Percentiles rank a stretch among this genome's conserved stretches.
These are phyloP conservation scores for Drosophila neocordata DNA, from an alignment of 1,140 invertebrate genomes.

Conservation along the genomic window DNA sequence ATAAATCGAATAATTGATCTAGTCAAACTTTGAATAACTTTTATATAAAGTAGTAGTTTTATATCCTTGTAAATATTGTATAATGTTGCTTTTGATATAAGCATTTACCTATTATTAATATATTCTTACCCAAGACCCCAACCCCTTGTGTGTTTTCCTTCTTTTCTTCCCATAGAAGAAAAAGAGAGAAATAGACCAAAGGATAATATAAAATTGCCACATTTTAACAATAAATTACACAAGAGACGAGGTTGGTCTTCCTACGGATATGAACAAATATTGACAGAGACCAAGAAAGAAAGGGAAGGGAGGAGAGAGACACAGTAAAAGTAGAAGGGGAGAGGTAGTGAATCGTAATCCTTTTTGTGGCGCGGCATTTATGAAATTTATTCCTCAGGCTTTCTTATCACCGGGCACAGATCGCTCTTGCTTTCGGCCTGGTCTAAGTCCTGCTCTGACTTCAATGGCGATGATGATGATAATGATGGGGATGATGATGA, in stretches of 20 bases:
- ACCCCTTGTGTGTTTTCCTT: neutral
- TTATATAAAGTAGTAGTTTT: neutral
- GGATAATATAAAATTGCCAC: slow-evolving; percentile 55
- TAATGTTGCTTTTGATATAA: neutral
- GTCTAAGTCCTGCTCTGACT: slow-evolving; percentile 39
- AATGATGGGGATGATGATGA: slow-evolving; percentile 51
- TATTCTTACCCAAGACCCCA: neutral
- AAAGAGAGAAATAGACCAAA: too few species aligned
- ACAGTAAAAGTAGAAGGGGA: neutral
- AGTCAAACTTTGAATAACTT: neutral
- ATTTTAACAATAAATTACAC: slow-evolving; percentile 71
- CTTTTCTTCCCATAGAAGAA: too few species aligned
- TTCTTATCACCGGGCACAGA: slow-evolving; percentile 66
- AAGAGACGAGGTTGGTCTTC: slow-evolving; percentile 2
- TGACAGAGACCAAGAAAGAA: slow-evolving; percentile 29
- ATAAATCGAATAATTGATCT: too few species aligned
- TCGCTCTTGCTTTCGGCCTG: slow-evolving; percentile 28
- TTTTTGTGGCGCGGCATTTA: slow-evolving; percentile 67
- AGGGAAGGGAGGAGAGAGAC: neutral
- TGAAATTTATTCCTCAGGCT: slow-evolving; percentile 63
- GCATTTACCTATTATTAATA: neutral
- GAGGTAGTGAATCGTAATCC: slow-evolving; percentile 52
- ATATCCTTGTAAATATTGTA: too few species aligned
- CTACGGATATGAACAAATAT: slow-evolving; percentile 61
- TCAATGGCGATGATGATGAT: slow-evolving; percentile 33